phyloP scores from a whole-genome alignment of 2,113 vertebrate species.

The Pseudonaja textilis region DNA sequence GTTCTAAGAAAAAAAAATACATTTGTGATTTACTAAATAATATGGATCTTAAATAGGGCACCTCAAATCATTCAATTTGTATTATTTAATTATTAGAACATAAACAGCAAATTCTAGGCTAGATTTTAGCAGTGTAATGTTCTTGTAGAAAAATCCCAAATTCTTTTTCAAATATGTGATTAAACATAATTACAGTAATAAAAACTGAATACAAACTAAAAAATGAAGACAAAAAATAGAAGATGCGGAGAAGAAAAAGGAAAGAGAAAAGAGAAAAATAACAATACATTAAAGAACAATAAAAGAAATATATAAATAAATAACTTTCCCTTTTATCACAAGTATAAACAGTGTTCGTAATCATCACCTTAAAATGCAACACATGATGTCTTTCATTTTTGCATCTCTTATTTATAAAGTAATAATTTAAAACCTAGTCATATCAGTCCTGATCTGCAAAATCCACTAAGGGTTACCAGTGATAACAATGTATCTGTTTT shows the following conservation, averaged over 20 bases:
- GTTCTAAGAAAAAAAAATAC: background rate
- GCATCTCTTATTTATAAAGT: background rate
- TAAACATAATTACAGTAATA: background rate
- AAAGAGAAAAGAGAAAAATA: background rate
- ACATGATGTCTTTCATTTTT: background rate
- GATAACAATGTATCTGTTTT: background rate
- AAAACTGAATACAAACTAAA: background rate
- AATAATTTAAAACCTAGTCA: background rate
- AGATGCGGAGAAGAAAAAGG: background rate
- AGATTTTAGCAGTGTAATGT: background rate
- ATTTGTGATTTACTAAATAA: background rate
- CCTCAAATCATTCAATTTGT: constrained; percentile 1
- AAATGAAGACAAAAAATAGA: background rate
- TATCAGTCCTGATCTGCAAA: background rate
- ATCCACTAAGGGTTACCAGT: background rate
- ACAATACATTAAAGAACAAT: background rate
- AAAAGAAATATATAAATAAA: background rate
- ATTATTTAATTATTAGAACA: background rate
- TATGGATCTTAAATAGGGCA: constrained; percentile 7
- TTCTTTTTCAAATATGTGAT: background rate
- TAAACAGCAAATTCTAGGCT: background rate
- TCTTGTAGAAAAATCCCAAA: background rate
- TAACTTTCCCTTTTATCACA: background rate
- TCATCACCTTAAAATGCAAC: background rate
- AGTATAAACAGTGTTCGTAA: background rate